Evolutionary conservation across 2,113 vertebrate species (phyloP), one percentile per base, ranked within the genome.

Genomic region (Montifringilla adamsi): DNA sequence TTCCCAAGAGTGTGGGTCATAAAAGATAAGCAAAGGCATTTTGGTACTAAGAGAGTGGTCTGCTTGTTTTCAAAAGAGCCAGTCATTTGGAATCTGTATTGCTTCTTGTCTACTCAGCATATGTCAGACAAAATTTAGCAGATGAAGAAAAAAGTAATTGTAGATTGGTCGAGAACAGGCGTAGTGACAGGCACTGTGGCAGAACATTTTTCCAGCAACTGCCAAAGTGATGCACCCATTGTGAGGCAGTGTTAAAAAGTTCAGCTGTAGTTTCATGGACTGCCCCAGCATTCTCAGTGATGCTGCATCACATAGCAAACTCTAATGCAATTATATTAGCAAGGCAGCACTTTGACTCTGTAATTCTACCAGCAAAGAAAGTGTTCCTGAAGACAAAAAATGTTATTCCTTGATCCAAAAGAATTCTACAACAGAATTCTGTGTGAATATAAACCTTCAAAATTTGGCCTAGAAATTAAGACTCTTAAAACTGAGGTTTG

Each of bases 111-210:
- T 50, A 89, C 80, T 91, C 82, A 50, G 24, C 80, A 21, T 44
- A 76, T 43, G 86, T 91, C 94, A 94, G 24, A 41, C 88, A 96
- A 94, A 94, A 35, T 88, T 87, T 58, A 97, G 92, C 92, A 87
- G 74, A 87, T 84, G 70, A 97, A 96, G 84, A 94, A 53, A 94
- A 84, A 88, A 64, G 78, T 78, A 91, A 96, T 72, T 96, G 95
- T 89, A 91, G 95, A 86, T 74, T 43, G 89, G 69, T 52, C 10
- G 37, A 92, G 86, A 85, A 82, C 52, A 79, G 59, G 86, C 55
- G 88, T 67, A 91, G 73, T 75, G 52, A 81, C 7, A 23, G 89
- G 83, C 94, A 94, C 68, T 55, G 72, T 60, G 47, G 90, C 79
- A 95, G 87, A 96, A 79, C 21, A 66, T 41, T 69, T 47, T 30